A percentile compares a stretch with the other conserved stretches of the same genome.
phyloP scores from a whole-genome alignment of 2,113 vertebrate genomes.

The Cyrtonyx montezumae region DNA sequence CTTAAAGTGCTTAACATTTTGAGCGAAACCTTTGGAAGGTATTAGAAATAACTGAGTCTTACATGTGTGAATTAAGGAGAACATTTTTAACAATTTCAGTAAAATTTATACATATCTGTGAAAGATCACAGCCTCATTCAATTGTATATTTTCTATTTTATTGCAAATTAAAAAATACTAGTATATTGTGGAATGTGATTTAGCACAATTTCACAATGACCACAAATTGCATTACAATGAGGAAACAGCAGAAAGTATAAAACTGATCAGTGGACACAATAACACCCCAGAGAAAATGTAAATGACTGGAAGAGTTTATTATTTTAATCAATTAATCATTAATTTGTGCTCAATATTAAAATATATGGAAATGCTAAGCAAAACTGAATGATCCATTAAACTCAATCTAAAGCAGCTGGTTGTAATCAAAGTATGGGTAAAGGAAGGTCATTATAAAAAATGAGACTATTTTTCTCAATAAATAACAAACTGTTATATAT shows the following conservation, averaged over 20 bases:
- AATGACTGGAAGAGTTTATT: background rate
- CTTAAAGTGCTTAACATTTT: slow-evolving; percentile 51
- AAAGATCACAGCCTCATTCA: background rate
- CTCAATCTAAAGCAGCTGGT: background rate
- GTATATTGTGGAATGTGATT: background rate
- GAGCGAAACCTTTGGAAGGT: slow-evolving; percentile 59
- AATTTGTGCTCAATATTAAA: background rate
- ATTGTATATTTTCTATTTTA: background rate
- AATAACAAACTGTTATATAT: background rate
- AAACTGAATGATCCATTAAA: slow-evolving; percentile 4
- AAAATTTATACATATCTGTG: background rate
- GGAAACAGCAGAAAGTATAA: background rate
- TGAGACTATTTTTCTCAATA: slow-evolving; percentile 4
- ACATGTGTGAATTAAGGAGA: background rate
- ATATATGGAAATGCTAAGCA: background rate
- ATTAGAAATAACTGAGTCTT: slow-evolving; percentile 48
- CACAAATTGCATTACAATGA: background rate
- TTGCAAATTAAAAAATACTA: background rate
- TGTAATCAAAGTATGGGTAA: background rate
- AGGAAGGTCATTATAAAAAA: slow-evolving; percentile 21
- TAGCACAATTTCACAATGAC: background rate
- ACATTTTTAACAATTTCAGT: background rate
- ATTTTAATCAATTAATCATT: background rate
- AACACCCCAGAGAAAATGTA: background rate
- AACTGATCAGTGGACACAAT: background rate